Evolutionary conservation across 2,888 invertebrate species (phyloP), one percentile per base, ranked within the genome.

Genomic region (Clostera curtula): DNA sequence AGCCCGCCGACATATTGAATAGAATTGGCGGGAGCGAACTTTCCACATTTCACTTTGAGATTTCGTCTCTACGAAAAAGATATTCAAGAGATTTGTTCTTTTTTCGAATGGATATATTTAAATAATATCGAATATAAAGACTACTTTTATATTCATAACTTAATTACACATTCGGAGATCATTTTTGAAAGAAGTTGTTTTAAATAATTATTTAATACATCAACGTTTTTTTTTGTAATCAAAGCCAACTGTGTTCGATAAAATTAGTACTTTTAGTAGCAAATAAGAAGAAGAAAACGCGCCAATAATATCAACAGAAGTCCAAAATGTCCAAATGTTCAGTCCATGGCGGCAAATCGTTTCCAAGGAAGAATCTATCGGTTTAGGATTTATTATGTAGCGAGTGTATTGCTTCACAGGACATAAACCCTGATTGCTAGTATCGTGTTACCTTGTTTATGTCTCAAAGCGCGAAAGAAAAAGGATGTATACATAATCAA

Each of bases 381-480:
- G 43, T 74, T 68, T 73, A 74, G 59, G 65, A 79, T 79, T 79
- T 79, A 79, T 73, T 66, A 67, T 60, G 60, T 58, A 58, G 60
- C 52, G 41, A 53, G 64, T 67, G 67, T 72, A 79, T 71, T 62
- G 75, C 66, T 64, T 65, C 48, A 44, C 44, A 56, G 47, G 55
- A 70, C 54, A 71, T 77, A 76, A 77, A 76, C 56, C 52, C 52
- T 64, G 75, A 77, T 75, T 75, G 76, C 66, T 58, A 66, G 70
- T 64, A 49, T 77, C 65, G 52, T 22, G 65, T 77, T 76, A 66
- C 76, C 52, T 38, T 59, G 57, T 68, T 69, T 68, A 68, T 65
- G 50, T 43, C 29, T 15, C 24, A 21, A 26, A 29, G 27, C 18
- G 28, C 25, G 25, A 17, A 31, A 24, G 27, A 16, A 11, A 19